phyloP scores from a whole-genome alignment of 2,113 vertebrate genomes.

The Chloropsis hardwickii region DNA sequence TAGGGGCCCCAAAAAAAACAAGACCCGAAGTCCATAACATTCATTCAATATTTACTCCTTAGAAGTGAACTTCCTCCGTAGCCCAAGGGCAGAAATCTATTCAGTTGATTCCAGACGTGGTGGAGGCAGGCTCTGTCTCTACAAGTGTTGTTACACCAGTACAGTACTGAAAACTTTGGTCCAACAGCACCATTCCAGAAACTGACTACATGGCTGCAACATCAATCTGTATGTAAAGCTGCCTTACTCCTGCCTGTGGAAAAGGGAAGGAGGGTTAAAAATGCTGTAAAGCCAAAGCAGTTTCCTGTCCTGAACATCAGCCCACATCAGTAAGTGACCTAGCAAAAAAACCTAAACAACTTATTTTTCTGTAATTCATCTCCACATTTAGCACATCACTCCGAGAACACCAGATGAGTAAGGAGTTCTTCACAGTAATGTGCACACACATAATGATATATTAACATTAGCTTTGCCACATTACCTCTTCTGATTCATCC shows the following conservation, averaged over 20 bases:
- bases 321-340: neutral
- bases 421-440: neutral
- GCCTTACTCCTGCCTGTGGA: conserved; percentile 87
- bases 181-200: conserved; percentile 64
- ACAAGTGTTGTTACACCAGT: conserved; percentile 56
- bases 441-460: neutral
- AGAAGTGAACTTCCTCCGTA: neutral
- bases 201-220: conserved; percentile 84
- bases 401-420: neutral
- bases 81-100: neutral
- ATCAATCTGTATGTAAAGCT: conserved; percentile 96
- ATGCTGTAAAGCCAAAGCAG: neutral
- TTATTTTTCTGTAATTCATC: neutral
- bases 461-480: neutral
- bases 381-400: neutral
- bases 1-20: conserved; percentile 49
- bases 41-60: conserved; percentile 38
- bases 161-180: conserved; percentile 84
- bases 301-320: neutral
- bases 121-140: conserved; percentile 29
- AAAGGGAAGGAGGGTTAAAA: conserved; percentile 3
- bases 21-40: conserved; percentile 51
- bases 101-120: neutral
- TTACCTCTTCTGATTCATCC: neutral
- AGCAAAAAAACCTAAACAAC: neutral